Evolutionary conservation across 1,140 invertebrate species (phyloP).

Genomic region (Bombyx mori): ASM3026992v2 NC_085119.1:11097501-11098000

Average conservation of each 20-base stretch:
- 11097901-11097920: slow-evolving; percentile 66
- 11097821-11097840: slow-evolving; percentile 5
- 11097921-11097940: slow-evolving; percentile 56
- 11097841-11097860: slow-evolving; percentile 13
- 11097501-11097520: not conserved
- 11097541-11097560: not conserved
- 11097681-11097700: too few species aligned
- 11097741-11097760: too few species aligned
- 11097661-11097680: too few species aligned
- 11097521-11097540: not conserved
- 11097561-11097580: too few species aligned
- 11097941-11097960: slow-evolving; percentile 67
- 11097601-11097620: too few species aligned
- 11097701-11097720: too few species aligned
- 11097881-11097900: slow-evolving; percentile 33
- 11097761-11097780: too few species aligned
- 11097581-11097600: too few species aligned
- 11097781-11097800: too few species aligned
- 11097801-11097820: not conserved
- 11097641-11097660: too few species aligned
- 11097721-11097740: too few species aligned
- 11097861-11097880: slow-evolving; percentile 21
- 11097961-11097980: slow-evolving; percentile 70
- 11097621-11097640: too few species aligned
- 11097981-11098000: slow-evolving; percentile 67